A percentile compares a stretch with the other conserved stretches of the same genome.
phyloP scores from a whole-genome alignment of 1,140 invertebrate genomes.

The Colletes latitarsis region DNA sequence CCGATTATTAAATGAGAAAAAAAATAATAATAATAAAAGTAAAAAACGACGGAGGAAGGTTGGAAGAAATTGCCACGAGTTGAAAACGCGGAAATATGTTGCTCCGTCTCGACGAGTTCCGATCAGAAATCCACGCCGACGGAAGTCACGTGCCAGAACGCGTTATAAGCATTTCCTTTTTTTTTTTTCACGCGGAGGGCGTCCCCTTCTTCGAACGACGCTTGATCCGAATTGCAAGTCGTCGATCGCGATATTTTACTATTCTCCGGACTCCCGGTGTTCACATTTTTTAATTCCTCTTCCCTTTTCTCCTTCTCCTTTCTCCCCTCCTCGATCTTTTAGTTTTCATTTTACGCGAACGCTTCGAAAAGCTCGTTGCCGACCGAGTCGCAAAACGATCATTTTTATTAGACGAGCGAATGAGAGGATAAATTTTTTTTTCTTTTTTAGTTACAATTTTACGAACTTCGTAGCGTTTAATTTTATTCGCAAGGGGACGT shows the following conservation, averaged over 20 bases:
- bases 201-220: neutral
- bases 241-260: neutral
- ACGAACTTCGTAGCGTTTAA: constrained; percentile 22
- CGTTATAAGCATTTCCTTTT: constrained; percentile 12
- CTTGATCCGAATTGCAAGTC: constrained; percentile 6
- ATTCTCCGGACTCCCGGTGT: neutral
- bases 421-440: neutral
- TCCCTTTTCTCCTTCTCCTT: neutral
- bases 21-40: constrained; percentile 6
- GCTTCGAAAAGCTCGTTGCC: neutral
- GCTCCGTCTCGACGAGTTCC: neutral
- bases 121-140: neutral
- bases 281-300: neutral
- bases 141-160: constrained; percentile 7
- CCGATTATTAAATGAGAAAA: constrained; percentile 53
- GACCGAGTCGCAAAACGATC: constrained; percentile 3
- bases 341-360: neutral
- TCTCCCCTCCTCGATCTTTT: too few species aligned
- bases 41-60: constrained; percentile 37
- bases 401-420: neutral
- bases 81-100: constrained; percentile 1
- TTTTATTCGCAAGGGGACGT: neutral
- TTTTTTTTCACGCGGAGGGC: constrained; percentile 2
- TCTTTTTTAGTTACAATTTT: constrained; percentile 13
- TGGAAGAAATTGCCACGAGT: constrained; percentile 66